Evolutionary conservation across 1,140 invertebrate species (phyloP).

Genomic region (Drosophila paulistorum): DNA sequence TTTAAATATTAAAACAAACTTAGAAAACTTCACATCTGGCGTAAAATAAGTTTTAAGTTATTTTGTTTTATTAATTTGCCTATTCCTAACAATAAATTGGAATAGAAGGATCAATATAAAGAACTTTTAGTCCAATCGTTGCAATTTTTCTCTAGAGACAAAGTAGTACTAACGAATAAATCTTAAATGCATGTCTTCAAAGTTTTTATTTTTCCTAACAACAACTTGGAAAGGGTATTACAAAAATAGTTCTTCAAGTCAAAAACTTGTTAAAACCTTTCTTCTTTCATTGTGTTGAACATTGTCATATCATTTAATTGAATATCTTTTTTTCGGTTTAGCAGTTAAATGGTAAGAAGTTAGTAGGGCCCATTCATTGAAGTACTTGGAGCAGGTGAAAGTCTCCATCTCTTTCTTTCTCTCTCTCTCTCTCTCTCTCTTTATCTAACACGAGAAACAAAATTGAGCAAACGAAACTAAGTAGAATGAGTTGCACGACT

Average conservation of each 20-base stretch:
- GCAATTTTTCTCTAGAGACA: too few relatives aligned
- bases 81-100: too few relatives aligned
- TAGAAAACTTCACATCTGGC: too few relatives aligned
- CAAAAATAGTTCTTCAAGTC: neutral
- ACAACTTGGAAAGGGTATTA: neutral
- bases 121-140: too few relatives aligned
- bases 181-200: too few relatives aligned
- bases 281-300: neutral
- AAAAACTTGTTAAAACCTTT: neutral
- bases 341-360: slow-evolving; percentile 11
- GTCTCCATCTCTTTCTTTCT: slow-evolving; percentile 21
- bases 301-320: slow-evolving; percentile 13
- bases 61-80: too few relatives aligned
- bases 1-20: too few relatives aligned
- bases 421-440: too few relatives aligned
- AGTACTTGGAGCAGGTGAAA: slow-evolving; percentile 56
- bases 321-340: slow-evolving; percentile 1
- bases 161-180: too few relatives aligned
- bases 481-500: slow-evolving; percentile 52
- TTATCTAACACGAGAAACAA: neutral
- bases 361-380: slow-evolving; percentile 22
- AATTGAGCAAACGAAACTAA: slow-evolving; percentile 35
- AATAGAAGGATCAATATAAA: too few relatives aligned
- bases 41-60: too few relatives aligned
- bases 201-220: too few relatives aligned